phyloP scores from a whole-genome alignment of 1,140 invertebrate genomes.

The Drosophila serrata region DNA sequence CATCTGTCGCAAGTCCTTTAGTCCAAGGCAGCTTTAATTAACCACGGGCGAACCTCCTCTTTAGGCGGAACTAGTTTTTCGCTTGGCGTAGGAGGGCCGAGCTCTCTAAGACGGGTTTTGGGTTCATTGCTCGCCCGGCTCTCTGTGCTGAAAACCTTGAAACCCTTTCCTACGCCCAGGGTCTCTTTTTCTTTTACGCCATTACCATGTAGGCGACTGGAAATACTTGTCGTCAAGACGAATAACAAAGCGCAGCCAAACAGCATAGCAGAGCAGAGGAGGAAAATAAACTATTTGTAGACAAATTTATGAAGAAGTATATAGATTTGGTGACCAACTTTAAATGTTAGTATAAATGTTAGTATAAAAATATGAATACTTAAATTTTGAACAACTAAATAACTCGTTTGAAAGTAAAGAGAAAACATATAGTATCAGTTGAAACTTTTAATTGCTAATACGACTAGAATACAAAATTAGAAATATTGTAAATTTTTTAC shows the following conservation, averaged over 20 bases:
- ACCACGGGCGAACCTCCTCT: conserved; percentile 24
- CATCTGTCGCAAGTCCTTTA: conserved; percentile 15
- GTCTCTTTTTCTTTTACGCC: conserved; percentile 24
- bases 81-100: conserved; percentile 41
- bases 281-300: conserved; percentile 17
- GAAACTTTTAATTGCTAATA: too few relatives aligned
- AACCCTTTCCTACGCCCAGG: conserved; percentile 37
- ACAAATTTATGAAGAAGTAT: background rate
- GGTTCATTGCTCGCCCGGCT: conserved; percentile 61
- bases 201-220: conserved; percentile 35
- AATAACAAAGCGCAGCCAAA: conserved; percentile 12
- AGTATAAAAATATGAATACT: background rate
- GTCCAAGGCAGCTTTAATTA: conserved; percentile 29
- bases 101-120: conserved; percentile 37
- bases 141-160: conserved; percentile 63
- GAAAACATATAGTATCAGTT: too few relatives aligned
- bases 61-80: conserved; percentile 49
- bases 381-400: background rate
- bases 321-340: background rate
- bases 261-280: background rate
- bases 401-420: background rate
- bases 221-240: conserved; percentile 28
- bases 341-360: background rate
- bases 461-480: too few relatives aligned
- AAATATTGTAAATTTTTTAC: too few relatives aligned